These are phyloP conservation scores for Lontra canadensis DNA, from an alignment of 2,113 vertebrate genomes.

Conservation along the genomic window DNA sequence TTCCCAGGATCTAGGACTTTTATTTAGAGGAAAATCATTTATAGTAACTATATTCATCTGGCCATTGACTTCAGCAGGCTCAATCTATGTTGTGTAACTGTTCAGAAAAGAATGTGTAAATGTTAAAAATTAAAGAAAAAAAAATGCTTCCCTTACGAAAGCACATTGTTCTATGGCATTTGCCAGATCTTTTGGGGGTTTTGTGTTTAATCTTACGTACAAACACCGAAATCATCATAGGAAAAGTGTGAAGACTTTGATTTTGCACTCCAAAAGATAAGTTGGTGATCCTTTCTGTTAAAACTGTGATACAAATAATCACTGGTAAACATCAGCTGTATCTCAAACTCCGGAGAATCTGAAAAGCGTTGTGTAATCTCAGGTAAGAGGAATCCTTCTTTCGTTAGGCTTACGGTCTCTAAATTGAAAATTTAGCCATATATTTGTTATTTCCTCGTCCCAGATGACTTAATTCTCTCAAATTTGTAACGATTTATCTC, in stretches of 20 bases:
- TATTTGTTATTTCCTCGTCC: neutral
- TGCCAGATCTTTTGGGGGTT: neutral
- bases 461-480: constrained; percentile 9
- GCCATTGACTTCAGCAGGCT: neutral
- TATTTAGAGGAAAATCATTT: neutral
- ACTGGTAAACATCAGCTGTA: neutral
- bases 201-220: neutral
- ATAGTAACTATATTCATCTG: neutral
- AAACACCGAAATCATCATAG: neutral
- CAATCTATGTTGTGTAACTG: neutral
- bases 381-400: constrained; percentile 24
- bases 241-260: neutral
- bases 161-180: neutral
- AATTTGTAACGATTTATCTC: constrained; percentile 32
- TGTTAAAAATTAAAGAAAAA: neutral
- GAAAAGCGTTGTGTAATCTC: neutral
- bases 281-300: neutral
- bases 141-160: neutral
- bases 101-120: neutral
- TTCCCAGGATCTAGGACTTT: neutral
- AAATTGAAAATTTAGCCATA: neutral
- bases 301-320: neutral
- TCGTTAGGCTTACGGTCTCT: neutral
- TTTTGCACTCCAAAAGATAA: neutral
- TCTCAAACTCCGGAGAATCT: neutral